Percentiles rank a stretch among this genome's conserved stretches.
Evolutionary conservation across 2,113 vertebrate species (phyloP).

Genomic region (Chlorocebus sabaeus): DNA sequence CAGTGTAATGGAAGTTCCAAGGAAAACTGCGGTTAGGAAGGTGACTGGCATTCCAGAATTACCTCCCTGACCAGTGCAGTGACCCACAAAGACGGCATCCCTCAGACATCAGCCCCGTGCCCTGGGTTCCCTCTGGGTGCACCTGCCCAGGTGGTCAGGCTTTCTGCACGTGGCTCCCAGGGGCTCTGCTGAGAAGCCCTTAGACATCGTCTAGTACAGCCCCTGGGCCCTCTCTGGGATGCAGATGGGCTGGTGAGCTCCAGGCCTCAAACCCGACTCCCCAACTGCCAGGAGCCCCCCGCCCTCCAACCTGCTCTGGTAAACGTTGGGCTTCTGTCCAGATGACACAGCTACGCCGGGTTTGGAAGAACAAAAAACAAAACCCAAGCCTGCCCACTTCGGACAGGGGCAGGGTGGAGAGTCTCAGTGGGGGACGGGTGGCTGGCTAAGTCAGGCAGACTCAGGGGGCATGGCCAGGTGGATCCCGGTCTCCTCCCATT

Average conservation of each 20-base stretch:
- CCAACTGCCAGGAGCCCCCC: neutral
- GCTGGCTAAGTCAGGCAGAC: neutral
- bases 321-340: accelerated
- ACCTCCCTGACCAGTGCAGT: too few species aligned
- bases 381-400: neutral
- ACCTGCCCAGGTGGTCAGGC: neutral
- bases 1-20: accelerated
- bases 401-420: neutral
- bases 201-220: accelerated
- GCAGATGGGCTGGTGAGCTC: neutral
- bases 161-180: neutral
- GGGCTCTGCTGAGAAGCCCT: neutral
- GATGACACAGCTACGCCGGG: neutral
- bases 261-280: neutral
- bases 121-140: accelerated
- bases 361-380: neutral
- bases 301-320: neutral
- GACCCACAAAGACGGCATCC: accelerated
- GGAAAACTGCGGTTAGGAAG: neutral
- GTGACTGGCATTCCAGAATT: too few species aligned
- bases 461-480: too few species aligned
- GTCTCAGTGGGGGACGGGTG: accelerated
- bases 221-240: neutral
- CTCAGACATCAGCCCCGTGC: accelerated
- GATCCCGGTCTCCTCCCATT: too few species aligned